Evolutionary conservation across 1,140 invertebrate species (phyloP).

Genomic region (Bombyx mandarina): DNA sequence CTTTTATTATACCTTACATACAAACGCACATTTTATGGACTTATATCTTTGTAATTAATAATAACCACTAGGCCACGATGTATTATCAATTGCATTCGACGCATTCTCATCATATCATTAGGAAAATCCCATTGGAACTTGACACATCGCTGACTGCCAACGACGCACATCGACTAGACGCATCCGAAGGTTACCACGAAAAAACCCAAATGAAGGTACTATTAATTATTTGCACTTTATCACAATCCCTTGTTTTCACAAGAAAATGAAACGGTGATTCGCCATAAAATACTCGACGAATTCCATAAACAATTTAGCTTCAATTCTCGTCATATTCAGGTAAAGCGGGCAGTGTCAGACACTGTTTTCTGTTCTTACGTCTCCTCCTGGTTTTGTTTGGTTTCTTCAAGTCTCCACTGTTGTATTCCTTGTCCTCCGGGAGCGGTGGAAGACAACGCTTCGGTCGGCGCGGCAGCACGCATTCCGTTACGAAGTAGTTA

Average conservation of each 20-base stretch:
- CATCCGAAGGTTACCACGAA: not conserved
- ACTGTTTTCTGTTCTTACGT: slow-evolving; percentile 38
- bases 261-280: slow-evolving; percentile 1
- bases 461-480: slow-evolving; percentile 37
- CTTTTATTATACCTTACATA: not conserved
- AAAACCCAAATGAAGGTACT: not conserved
- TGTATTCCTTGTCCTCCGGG: slow-evolving; percentile 56
- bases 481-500: slow-evolving; percentile 43
- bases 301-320: slow-evolving; percentile 8
- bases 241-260: not conserved
- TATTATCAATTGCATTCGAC: not conserved
- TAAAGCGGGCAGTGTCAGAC: slow-evolving; percentile 36
- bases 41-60: not conserved
- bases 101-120: slow-evolving; percentile 1
- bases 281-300: not conserved
- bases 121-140: not conserved
- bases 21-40: not conserved
- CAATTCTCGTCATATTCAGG: slow-evolving; percentile 54
- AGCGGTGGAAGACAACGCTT: slow-evolving; percentile 43
- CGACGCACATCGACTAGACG: not conserved
- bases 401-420: slow-evolving; percentile 35
- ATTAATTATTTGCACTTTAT: slow-evolving; percentile 3
- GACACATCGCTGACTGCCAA: not conserved
- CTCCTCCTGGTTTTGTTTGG: slow-evolving; percentile 28
- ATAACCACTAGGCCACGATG: not conserved